Evolutionary conservation across 30 jellyfish, hydroid and myxozoan species (phyloP).

Genomic region (Aurelia aurita complex sp. Pacific): DNA sequence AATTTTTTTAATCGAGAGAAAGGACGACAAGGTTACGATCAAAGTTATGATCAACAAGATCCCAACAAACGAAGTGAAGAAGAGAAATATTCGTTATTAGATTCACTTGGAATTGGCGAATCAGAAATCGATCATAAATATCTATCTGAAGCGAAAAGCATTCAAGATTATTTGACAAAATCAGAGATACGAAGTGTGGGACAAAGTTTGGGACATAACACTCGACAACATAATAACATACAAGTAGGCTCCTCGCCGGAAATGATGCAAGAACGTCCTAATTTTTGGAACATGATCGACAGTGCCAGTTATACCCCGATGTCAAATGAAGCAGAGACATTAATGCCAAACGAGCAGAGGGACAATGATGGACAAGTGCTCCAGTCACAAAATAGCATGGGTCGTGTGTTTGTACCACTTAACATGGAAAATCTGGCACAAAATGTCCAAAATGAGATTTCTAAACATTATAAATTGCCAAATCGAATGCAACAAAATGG

Average conservation of each 20-base stretch:
- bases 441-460: slow-evolving; percentile 39
- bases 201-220: slow-evolving; percentile 52
- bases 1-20: slow-evolving; percentile 43
- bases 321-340: slow-evolving; percentile 56
- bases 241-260: slow-evolving; percentile 65
- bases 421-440: slow-evolving; percentile 31
- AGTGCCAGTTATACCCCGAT: slow-evolving; percentile 65
- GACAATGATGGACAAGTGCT: slow-evolving; percentile 51
- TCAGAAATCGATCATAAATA: slow-evolving; percentile 46
- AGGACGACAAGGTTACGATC: background rate
- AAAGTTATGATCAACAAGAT: background rate
- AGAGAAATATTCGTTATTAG: slow-evolving; percentile 14
- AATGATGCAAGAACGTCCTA: slow-evolving; percentile 49
- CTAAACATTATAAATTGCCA: slow-evolving; percentile 34
- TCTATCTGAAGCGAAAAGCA: slow-evolving; percentile 54
- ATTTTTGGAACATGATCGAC: slow-evolving; percentile 64
- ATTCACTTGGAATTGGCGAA: slow-evolving; percentile 67
- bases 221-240: slow-evolving; percentile 49
- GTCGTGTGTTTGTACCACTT: slow-evolving; percentile 70
- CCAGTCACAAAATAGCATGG: slow-evolving; percentile 71
- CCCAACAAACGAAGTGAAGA: slow-evolving; percentile 3
- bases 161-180: slow-evolving; percentile 48
- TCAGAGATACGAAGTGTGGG: slow-evolving; percentile 14
- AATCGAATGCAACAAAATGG: slow-evolving; percentile 1
- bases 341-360: slow-evolving; percentile 23